Percentiles rank a stretch among this genome's conserved stretches.
phyloP scores from a whole-genome alignment of 35 echinoderm and acorn worm genomes.

The Ophiothrix spiculata region DNA sequence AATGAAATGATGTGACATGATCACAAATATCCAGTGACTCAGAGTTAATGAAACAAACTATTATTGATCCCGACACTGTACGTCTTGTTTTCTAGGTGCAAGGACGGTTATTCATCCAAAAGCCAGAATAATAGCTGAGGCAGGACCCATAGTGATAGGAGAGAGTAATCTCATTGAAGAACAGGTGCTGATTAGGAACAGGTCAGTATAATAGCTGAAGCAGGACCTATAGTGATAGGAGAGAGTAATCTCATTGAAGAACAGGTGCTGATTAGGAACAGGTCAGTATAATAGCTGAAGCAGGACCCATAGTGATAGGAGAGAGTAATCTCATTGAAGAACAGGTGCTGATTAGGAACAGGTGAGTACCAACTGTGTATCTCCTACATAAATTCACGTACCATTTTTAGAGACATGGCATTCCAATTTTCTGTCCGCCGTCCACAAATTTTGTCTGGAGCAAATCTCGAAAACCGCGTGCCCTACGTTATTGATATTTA shows the following conservation, averaged over 20 bases:
- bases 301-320: slow-evolving; percentile 92
- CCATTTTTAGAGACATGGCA: too few relatives aligned
- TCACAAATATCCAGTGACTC: too few relatives aligned
- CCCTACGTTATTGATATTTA: too few relatives aligned
- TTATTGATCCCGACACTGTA: too few relatives aligned
- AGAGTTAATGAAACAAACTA: too few relatives aligned
- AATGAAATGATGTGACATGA: too few relatives aligned
- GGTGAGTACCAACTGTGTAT: too few relatives aligned
- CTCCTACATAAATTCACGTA: too few relatives aligned
- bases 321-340: slow-evolving; percentile 97
- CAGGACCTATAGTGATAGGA: slow-evolving; percentile 92
- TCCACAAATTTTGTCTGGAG: too few relatives aligned
- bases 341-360: slow-evolving; percentile 57
- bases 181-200: slow-evolving; percentile 57
- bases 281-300: slow-evolving; percentile 84
- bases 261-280: slow-evolving; percentile 57
- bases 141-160: slow-evolving; percentile 92
- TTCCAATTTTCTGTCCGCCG: too few relatives aligned
- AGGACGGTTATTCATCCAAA: slow-evolving; percentile 91
- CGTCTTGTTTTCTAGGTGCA: too few relatives aligned
- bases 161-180: slow-evolving; percentile 97
- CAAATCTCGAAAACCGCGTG: too few relatives aligned
- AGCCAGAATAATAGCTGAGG: slow-evolving; percentile 88
- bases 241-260: slow-evolving; percentile 97
- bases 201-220: slow-evolving; percentile 64